These are phyloP conservation scores for Cacoxenus indagator DNA, from an alignment of 2,888 invertebrate genomes.

Conservation along the genomic window DNA sequence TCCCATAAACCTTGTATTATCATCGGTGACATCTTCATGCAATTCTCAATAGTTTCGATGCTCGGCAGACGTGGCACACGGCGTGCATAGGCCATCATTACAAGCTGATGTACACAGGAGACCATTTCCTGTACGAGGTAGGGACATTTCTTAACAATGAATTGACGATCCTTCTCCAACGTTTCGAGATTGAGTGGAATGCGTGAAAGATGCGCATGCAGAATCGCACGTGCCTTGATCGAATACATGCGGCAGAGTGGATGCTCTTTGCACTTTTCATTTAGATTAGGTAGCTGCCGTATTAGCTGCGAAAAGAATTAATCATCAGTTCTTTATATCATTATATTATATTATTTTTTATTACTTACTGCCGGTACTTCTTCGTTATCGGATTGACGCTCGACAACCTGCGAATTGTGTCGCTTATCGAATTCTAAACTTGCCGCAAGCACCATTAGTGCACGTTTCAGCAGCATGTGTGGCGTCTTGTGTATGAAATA, in stretches of 20 bases:
- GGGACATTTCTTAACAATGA: slow-evolving; percentile 90
- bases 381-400: slow-evolving; percentile 92
- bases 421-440: slow-evolving; percentile 96
- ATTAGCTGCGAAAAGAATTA: slow-evolving; percentile 78
- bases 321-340: not conserved
- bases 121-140: slow-evolving; percentile 98
- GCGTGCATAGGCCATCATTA: slow-evolving; percentile 90
- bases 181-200: slow-evolving; percentile 83
- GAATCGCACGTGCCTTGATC: slow-evolving; percentile 89
- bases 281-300: slow-evolving; percentile 89
- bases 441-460: slow-evolving; percentile 96
- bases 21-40: slow-evolving; percentile 97
- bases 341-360: too few species aligned
- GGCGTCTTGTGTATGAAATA: slow-evolving; percentile 97
- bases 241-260: slow-evolving; percentile 95
- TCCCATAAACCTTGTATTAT: slow-evolving; percentile 98
- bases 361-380: slow-evolving; percentile 89
- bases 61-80: slow-evolving; percentile 88
- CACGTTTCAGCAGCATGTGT: slow-evolving; percentile 93
- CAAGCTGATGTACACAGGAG: slow-evolving; percentile 93
- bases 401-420: slow-evolving; percentile 94
- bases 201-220: slow-evolving; percentile 96
- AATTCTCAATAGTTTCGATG: slow-evolving; percentile 96
- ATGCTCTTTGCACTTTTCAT: slow-evolving; percentile 96
- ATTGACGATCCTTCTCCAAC: slow-evolving; percentile 86